Evolutionary conservation across 2,888 invertebrate species (phyloP).

Genomic region (Oasisia sp.): DNA sequence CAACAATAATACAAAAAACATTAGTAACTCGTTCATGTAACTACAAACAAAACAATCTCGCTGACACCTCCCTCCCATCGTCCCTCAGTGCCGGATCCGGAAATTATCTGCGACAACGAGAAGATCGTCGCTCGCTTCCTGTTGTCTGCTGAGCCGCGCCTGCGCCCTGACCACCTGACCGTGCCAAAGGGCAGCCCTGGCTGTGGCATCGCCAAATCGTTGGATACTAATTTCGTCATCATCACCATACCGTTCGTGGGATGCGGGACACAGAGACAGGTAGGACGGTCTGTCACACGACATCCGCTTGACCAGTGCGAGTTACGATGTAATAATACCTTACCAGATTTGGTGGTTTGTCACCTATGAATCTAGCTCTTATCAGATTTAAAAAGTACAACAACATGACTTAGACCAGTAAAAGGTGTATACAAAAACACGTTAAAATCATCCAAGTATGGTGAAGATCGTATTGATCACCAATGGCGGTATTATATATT

Average conservation of each 20-base stretch:
- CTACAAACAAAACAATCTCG: background rate
- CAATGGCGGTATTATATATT: too few species aligned
- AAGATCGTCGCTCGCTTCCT: conserved; percentile 52
- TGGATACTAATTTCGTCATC: conserved; percentile 32
- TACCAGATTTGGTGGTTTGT: too few species aligned
- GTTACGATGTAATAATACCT: background rate
- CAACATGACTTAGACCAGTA: too few species aligned
- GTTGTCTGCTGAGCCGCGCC: conserved; percentile 44
- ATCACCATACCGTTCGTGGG: conserved; percentile 53
- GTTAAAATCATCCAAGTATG: too few species aligned
- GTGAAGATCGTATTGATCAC: too few species aligned
- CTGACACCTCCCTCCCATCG: background rate
- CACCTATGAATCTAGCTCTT: too few species aligned
- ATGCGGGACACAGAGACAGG: conserved; percentile 52
- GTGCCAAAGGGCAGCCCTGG: conserved; percentile 23
- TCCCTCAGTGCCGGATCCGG: conserved; percentile 41
- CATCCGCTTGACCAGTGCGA: background rate
- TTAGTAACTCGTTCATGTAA: background rate
- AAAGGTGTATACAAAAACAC: too few species aligned
- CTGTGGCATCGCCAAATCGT: conserved; percentile 29
- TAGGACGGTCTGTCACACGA: conserved; percentile 36
- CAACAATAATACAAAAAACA: too few species aligned
- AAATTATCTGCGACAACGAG: conserved; percentile 47
- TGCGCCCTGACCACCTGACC: conserved; percentile 51
- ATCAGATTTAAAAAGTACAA: too few species aligned